These are phyloP conservation scores for Pachyramphus minor DNA, from an alignment of 2,113 vertebrate species.

Conservation along the genomic window DNA sequence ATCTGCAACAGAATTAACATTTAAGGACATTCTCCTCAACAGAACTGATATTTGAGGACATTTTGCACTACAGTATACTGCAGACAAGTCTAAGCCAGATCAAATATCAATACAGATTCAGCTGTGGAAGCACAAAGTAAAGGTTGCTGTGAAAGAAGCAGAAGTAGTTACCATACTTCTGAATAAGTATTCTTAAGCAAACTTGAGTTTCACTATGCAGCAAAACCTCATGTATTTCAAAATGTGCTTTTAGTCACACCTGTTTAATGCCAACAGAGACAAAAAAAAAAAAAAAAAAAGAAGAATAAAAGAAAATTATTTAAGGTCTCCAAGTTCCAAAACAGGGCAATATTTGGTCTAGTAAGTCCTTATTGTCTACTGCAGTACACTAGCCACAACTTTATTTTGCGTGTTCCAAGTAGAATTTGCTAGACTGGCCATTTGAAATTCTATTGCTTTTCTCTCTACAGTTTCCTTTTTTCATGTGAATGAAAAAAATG, in stretches of 20 bases:
- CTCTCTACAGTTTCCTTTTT: not conserved
- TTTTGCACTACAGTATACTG: not conserved
- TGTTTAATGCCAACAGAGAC: not conserved
- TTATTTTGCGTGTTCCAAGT: not conserved
- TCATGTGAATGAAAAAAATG: not conserved
- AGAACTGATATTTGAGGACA: not conserved
- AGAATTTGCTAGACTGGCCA: not conserved
- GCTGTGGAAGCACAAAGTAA: not conserved
- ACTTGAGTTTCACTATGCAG: not conserved
- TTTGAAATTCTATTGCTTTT: not conserved
- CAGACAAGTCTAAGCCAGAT: not conserved
- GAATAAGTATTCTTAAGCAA: not conserved
- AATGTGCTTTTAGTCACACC: not conserved
- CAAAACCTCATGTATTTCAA: not conserved
- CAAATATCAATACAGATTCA: not conserved
- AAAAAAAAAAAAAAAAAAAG: not conserved
- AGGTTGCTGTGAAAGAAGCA: not conserved
- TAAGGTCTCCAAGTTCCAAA: not conserved
- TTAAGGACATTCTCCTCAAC: not conserved
- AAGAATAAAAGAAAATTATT: not conserved
- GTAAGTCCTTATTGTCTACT: not conserved
- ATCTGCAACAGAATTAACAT: not conserved
- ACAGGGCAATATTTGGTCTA: not conserved
- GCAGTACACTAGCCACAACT: not conserved
- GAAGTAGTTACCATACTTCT: not conserved